Base-by-base conservation (phyloP, 1,140 invertebrate species). In the Drosophila oshimai region DNA sequence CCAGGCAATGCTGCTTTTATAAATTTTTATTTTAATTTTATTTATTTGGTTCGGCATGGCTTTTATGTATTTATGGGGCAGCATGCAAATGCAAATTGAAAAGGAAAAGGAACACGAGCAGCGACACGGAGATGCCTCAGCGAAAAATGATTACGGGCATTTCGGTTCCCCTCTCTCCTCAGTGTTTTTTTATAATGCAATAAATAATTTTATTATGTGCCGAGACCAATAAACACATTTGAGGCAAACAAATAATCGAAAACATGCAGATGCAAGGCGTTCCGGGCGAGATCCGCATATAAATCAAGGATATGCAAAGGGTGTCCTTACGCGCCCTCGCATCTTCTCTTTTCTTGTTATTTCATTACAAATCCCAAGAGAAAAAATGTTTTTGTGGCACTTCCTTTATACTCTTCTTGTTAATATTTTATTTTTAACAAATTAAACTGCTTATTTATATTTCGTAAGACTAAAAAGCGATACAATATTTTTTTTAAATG, bases 191-290 rank as follows among this genome's bases (percentile, higher is more conserved):
- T 88, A 88, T 87, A 87, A 81, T 87, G 81, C 69, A 87, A 87
- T 87, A 87, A 87, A 87, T 84, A 84, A 75, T 87, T 87, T 87
- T 88, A 87, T 87, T 87, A 77, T 77, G 75, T 87, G 72, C 72
- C 67, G 68, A 81, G 70, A 64, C 57, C 79, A 74, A 84, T 84
- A 84, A 84, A 84, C 64, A 78, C 80, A 84, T 79, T 54, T 72
- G 46, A 53, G 62, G 42, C 64, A 58, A 86, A 76, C 76, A 80
- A 80, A 86, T 84, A 86, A 79, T 67, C 79, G 74, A 61, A 72
- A 41, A 36, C 50, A 67, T 65, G 44, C 62, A 67, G 50, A 53
- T 65, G 60, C 42, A 58, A 54, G 39, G 29, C 37, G 10, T 6
- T 7, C 13, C 9, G 10, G 15, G 39, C 33, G 31, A 44, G 62